Evolutionary conservation across 2,888 invertebrate genomes (phyloP).

Genomic region (Amblyjoppa fuscipennis): DNA sequence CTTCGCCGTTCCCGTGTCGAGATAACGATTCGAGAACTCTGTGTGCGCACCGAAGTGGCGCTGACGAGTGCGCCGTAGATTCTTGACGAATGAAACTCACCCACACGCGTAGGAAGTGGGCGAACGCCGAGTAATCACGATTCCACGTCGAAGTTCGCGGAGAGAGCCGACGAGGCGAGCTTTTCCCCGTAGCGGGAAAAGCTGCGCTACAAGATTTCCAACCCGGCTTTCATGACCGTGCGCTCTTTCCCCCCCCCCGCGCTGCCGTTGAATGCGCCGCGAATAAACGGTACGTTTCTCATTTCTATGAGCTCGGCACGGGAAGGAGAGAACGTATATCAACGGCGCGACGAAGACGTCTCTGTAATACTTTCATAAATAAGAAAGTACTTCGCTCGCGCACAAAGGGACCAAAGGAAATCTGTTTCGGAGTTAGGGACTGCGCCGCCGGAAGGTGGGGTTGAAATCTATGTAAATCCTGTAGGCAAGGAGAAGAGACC

Average conservation of each 20-base stretch:
- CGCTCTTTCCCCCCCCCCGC: background rate
- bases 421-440: slow-evolving; percentile 67
- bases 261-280: slow-evolving; percentile 12
- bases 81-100: slow-evolving; percentile 3
- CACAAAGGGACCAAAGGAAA: slow-evolving; percentile 67
- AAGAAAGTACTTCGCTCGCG: slow-evolving; percentile 69
- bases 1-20: background rate
- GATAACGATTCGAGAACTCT: slow-evolving; percentile 29
- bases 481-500: slow-evolving; percentile 27
- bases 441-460: slow-evolving; percentile 30
- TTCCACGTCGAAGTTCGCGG: slow-evolving; percentile 45
- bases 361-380: slow-evolving; percentile 75
- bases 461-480: slow-evolving; percentile 57
- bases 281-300: slow-evolving; percentile 36
- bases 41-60: background rate
- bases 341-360: slow-evolving; percentile 34
- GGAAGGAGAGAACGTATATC: slow-evolving; percentile 29
- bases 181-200: slow-evolving; percentile 23
- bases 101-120: slow-evolving; percentile 5
- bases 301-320: slow-evolving; percentile 29
- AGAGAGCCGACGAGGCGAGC: slow-evolving; percentile 29
- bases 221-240: background rate
- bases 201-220: slow-evolving; percentile 43
- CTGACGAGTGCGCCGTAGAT: background rate
- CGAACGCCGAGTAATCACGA: slow-evolving; percentile 58